A percentile compares a stretch with the other conserved stretches of the same genome.
Conservation (phyloP, 2,113 vertebrate genomes). For the Zosterops hypoxanthus region DNA sequence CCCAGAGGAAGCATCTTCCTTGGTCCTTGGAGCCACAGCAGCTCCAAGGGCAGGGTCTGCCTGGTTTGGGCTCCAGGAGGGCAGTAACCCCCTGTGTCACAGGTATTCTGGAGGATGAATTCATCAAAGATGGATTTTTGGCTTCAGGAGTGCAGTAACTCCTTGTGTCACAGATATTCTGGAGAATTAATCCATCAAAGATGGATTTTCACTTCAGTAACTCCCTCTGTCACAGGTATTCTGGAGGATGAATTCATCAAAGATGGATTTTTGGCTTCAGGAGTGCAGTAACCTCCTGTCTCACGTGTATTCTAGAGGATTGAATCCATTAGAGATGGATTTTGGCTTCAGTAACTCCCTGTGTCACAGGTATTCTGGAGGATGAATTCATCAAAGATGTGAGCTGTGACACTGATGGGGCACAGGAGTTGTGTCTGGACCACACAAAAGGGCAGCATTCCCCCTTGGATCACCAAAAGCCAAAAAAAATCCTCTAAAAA, state of each 20-base stretch:
- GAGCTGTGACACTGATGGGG: not conserved
- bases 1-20: not conserved
- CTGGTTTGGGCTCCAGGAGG: not conserved
- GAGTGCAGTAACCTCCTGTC: not conserved
- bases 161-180: not conserved
- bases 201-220: not conserved
- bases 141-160: not conserved
- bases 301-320: not conserved
- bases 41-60: not conserved
- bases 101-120: not conserved
- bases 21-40: not conserved
- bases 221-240: not conserved
- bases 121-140: not conserved
- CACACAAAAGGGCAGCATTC: not conserved
- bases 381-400: not conserved
- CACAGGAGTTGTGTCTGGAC: not conserved
- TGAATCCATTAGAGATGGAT: not conserved
- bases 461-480: not conserved
- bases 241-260: not conserved
- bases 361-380: too few relatives aligned
- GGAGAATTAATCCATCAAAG: not conserved
- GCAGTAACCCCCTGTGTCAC: not conserved
- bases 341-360: too few relatives aligned
- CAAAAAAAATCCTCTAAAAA: not conserved
- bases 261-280: not conserved